Evolutionary conservation across 1,140 invertebrate genomes (phyloP).

Genomic region (Drosophila biarmipes): DNA sequence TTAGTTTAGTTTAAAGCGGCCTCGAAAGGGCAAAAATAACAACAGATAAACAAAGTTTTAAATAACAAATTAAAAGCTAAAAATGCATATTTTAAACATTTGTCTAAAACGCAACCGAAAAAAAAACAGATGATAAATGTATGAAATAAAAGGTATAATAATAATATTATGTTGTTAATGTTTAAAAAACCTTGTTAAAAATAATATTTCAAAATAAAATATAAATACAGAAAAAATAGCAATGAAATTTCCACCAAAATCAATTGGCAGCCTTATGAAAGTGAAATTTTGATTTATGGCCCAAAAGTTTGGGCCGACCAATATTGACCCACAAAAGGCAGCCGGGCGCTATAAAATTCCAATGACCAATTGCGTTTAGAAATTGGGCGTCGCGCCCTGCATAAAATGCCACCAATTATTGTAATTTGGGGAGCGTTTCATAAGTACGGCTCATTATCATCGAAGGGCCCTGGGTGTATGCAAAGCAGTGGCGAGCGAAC

Average conservation of each 20-base stretch:
- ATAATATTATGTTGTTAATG: constrained; percentile 83
- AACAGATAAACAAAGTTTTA: constrained; percentile 57
- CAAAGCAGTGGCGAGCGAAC: not conserved
- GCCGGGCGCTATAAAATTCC: constrained; percentile 59
- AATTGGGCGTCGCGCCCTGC: constrained; percentile 64
- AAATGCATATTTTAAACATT: constrained; percentile 76
- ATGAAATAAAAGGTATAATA: constrained; percentile 77
- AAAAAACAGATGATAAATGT: constrained; percentile 65
- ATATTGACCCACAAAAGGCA: constrained; percentile 53
- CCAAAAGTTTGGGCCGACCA: constrained; percentile 27
- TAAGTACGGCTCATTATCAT: constrained; percentile 57
- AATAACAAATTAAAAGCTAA: constrained; percentile 63
- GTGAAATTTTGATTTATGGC: constrained; percentile 75
- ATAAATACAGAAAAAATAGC: constrained; percentile 57
- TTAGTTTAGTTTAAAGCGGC: constrained; percentile 58
- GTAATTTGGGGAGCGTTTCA: constrained; percentile 50
- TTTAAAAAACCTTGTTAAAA: constrained; percentile 82
- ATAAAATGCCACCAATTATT: constrained; percentile 64
- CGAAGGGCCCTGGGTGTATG: constrained; percentile 28
- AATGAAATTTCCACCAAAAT: constrained; percentile 22
- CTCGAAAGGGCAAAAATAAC: constrained; percentile 20
- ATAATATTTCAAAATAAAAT: constrained; percentile 82
- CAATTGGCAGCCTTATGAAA: constrained; percentile 48
- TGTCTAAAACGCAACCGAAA: constrained; percentile 58
- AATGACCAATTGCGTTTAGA: constrained; percentile 76